These are phyloP conservation scores for Rhizoglyphus robini DNA, from an alignment of 1,140 invertebrate species.

Conservation along the genomic window DNA sequence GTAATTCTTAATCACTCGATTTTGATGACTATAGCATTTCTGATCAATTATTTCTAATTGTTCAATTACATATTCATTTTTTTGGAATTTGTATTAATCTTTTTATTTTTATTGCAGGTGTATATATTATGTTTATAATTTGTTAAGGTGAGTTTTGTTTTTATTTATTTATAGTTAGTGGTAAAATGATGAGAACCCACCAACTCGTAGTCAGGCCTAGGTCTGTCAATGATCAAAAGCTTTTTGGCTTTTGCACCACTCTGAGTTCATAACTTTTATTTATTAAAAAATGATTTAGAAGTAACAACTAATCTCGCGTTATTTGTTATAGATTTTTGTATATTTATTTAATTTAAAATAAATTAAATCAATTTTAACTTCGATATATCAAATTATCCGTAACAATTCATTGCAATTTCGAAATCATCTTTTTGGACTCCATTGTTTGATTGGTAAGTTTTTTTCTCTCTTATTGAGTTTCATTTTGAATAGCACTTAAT, in stretches of 20 bases:
- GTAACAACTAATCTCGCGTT: no score
- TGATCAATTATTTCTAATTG: background rate
- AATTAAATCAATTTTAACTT: no score
- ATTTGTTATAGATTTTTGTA: no score
- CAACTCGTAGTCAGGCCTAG: slow-evolving; percentile 2
- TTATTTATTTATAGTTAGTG: background rate
- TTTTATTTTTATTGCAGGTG: background rate
- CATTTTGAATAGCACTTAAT: background rate
- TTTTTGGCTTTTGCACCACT: background rate
- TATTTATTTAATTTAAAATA: no score
- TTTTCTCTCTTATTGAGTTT: no score
- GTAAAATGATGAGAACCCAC: slow-evolving; percentile 6
- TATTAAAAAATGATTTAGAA: no score
- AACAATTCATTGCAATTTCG: no score
- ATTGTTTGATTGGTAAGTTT: no score
- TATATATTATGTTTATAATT: background rate
- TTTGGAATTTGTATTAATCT: background rate
- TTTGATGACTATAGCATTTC: slow-evolving; percentile 9
- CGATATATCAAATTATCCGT: no score
- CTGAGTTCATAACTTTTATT: background rate
- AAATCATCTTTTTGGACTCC: no score
- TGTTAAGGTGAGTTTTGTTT: slow-evolving; percentile 1
- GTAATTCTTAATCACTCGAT: slow-evolving; percentile 7
- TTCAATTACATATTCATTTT: background rate
- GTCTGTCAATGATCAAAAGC: background rate